phyloP scores from a whole-genome alignment of 2,797 vertebrate species.

The Bucorvus abyssinicus region DNA sequence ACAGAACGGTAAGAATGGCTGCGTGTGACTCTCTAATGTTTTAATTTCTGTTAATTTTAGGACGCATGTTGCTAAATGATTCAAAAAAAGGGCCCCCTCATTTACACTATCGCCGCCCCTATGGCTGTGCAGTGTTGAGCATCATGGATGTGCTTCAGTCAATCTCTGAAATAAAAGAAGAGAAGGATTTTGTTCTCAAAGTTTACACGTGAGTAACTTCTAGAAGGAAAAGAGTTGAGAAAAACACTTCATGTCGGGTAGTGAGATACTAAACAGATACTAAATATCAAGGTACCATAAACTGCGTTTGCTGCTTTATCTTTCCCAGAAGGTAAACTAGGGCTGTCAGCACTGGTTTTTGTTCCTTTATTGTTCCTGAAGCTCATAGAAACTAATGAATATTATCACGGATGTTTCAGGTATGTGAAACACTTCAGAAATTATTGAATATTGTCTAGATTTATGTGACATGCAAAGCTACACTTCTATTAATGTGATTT shows the following conservation, averaged over 20 bases:
- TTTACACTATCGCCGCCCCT: slow-evolving; percentile 92
- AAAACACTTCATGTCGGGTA: not conserved
- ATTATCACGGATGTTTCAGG: not conserved
- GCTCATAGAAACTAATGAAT: not conserved
- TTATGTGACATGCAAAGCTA: not conserved
- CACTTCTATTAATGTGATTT: not conserved
- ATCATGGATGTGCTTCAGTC: slow-evolving; percentile 95
- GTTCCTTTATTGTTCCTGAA: not conserved
- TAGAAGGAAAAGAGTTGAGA: not conserved
- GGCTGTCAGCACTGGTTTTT: not conserved
- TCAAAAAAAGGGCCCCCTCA: slow-evolving; percentile 96
- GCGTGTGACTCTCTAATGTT: not conserved
- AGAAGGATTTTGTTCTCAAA: slow-evolving; percentile 99
- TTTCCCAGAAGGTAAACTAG: not conserved
- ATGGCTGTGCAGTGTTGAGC: slow-evolving; percentile 95
- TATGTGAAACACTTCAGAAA: not conserved
- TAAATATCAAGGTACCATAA: not conserved
- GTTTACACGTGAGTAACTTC: slow-evolving; percentile 94
- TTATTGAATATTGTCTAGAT: not conserved
- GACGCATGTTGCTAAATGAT: slow-evolving; percentile 96
- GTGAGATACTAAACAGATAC: not conserved
- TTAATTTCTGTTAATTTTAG: slow-evolving; percentile 63
- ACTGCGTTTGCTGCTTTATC: not conserved
- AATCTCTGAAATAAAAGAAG: slow-evolving; percentile 94
- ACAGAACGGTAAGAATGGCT: not conserved